A percentile compares a stretch with the other conserved stretches of the same genome.
Evolutionary conservation across 1,140 invertebrate genomes (phyloP).

Genomic region (Leguminivora glycinivorella): DNA sequence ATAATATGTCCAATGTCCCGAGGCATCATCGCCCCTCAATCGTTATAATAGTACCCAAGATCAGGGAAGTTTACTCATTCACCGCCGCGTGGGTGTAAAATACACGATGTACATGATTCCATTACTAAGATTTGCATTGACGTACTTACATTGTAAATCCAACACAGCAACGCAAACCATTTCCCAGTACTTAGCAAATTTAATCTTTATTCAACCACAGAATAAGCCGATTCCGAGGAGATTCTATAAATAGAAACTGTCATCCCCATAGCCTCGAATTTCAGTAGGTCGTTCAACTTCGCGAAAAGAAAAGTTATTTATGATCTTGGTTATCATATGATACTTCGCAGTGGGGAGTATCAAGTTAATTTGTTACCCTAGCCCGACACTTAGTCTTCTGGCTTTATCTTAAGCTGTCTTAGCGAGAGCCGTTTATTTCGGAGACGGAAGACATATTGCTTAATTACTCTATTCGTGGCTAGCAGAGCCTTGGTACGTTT

Average conservation of each 20-base stretch:
- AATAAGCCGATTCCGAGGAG: neutral
- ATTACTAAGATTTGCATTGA: slow-evolving; percentile 4
- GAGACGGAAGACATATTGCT: neutral
- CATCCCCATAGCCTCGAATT: neutral
- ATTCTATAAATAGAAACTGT: neutral
- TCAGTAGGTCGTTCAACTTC: neutral
- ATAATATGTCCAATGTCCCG: no score
- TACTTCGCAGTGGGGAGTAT: neutral
- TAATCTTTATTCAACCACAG: slow-evolving; percentile 7
- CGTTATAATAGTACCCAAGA: neutral
- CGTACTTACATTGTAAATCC: neutral
- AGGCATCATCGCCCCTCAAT: neutral
- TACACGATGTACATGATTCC: neutral
- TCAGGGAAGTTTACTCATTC: slow-evolving; percentile 6
- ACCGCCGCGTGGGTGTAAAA: neutral
- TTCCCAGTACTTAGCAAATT: neutral
- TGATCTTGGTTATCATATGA: neutral
- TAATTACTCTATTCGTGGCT: neutral
- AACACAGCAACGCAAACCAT: neutral
- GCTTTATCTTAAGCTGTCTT: neutral
- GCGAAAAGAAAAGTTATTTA: neutral
- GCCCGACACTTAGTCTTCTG: neutral
- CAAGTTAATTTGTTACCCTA: slow-evolving; percentile 1
- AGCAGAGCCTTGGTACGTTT: no score
- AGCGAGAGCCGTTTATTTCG: neutral